Percentiles rank a stretch among this genome's conserved stretches.
Evolutionary conservation across 2,113 vertebrate genomes (phyloP).

Genomic region (Spea bombifrons): DNA sequence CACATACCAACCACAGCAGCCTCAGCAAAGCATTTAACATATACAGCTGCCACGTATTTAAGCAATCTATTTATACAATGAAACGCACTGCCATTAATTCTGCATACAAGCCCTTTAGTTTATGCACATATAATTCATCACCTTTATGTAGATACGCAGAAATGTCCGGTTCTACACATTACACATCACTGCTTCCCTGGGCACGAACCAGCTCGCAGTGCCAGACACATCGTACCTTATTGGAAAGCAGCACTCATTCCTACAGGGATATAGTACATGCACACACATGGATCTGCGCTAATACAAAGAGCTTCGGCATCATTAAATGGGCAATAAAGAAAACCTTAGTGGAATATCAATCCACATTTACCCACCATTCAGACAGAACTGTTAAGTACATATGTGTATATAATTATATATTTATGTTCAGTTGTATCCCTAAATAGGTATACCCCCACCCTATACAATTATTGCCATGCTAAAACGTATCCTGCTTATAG

Average conservation of each 20-base stretch:
- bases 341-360: too few species aligned
- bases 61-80: neutral
- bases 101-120: constrained; percentile 3
- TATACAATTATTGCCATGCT: too few species aligned
- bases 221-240: constrained; percentile 20
- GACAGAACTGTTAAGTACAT: too few species aligned
- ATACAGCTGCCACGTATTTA: neutral
- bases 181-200: constrained; percentile 6
- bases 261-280: constrained; percentile 10
- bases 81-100: constrained; percentile 5
- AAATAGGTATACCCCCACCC: too few species aligned
- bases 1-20: neutral
- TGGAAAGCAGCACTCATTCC: neutral
- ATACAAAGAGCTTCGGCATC: constrained; percentile 19
- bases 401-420: too few species aligned
- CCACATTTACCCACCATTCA: too few species aligned
- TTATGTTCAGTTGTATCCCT: too few species aligned
- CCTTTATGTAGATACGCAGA: constrained; percentile 15
- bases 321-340: too few species aligned
- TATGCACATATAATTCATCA: constrained; percentile 4
- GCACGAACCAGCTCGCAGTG: neutral
- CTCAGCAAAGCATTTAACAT: neutral
- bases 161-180: neutral
- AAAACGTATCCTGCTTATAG: too few species aligned
- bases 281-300: neutral